Percentiles rank a stretch among this genome's conserved stretches.
Evolutionary conservation across 2,888 invertebrate genomes (phyloP).

Genomic region (Nasonia oneida): DNA sequence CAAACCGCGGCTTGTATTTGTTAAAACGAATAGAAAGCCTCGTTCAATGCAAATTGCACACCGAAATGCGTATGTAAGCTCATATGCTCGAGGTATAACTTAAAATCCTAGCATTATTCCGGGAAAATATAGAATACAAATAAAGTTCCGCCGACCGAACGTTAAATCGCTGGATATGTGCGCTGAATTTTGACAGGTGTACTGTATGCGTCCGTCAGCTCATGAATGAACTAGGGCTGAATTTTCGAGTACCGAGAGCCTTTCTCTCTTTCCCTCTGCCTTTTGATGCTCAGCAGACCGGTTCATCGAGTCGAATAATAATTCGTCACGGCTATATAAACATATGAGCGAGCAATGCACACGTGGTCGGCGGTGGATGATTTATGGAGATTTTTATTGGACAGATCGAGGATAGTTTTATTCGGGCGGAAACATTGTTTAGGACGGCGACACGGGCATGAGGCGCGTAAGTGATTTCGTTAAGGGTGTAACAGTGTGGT

Average conservation of each 20-base stretch:
- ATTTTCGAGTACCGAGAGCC: slow-evolving; percentile 51
- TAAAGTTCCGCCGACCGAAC: neutral
- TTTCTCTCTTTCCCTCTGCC: slow-evolving; percentile 20
- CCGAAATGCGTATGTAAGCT: neutral
- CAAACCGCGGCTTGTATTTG: neutral
- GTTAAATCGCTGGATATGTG: neutral
- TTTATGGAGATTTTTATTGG: slow-evolving; percentile 61
- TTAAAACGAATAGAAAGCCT: neutral
- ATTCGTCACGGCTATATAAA: slow-evolving; percentile 58
- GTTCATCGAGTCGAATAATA: slow-evolving; percentile 57
- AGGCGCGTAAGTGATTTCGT: slow-evolving; percentile 39
- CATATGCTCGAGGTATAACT: neutral
- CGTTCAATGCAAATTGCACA: neutral
- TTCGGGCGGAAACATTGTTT: slow-evolving; percentile 51
- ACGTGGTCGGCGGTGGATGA: slow-evolving; percentile 25
- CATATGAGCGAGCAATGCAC: slow-evolving; percentile 16
- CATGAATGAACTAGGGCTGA: slow-evolving; percentile 23
- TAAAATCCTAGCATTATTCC: neutral
- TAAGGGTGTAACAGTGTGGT: slow-evolving; percentile 9
- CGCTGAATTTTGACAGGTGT: slow-evolving; percentile 5
- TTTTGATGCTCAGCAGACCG: slow-evolving; percentile 37
- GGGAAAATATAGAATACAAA: neutral
- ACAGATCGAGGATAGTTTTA: slow-evolving; percentile 46
- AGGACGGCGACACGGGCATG: neutral
- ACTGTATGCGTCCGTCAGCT: neutral